Evolutionary conservation across 1,140 invertebrate genomes (phyloP), one percentile per base, ranked within the genome.

Genomic region (Ruditapes philippinarum): DNA sequence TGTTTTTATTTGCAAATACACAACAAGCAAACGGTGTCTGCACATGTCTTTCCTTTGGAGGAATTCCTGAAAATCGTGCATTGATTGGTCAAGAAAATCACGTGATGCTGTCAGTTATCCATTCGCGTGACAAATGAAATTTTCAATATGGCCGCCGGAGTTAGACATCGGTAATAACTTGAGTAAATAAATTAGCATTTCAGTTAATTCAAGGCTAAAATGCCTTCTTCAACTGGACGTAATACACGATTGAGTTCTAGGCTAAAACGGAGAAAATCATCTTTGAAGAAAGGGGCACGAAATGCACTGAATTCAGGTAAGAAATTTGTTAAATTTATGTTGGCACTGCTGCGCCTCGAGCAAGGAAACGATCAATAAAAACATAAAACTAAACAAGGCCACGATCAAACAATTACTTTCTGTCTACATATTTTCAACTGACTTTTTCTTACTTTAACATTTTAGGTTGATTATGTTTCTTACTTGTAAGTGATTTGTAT

Each of bases 71-170:
- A 45, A 78, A 17, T 68, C 28, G 19, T 65, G 42, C 70, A 84
- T 42, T 91, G 85, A 94, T 94, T 94, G 93, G 94, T 62, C 73
- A 86, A 57, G 5, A 19, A 49, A 22, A 62, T 73, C 94, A 94
- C 92, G 93, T 94, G 94, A 93, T 49, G 88, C 80, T 82, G 89
- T 74, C 83, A 88, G 89, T 91, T 92, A 89, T 90, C 92, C 92
- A 93, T 85, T 92, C 85, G 83, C 79, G 89, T 91, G 90, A 89
- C 89, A 94, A 92, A 81, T 76, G 83, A 92, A 91, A 91, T 90
- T 91, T 93, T 92, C 93, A 95, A 94, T 90, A 95, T 94, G 94
- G 94, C 94, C 91, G 90, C 94, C 45, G 38, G 74, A 76, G 22
- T 33, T 11, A 25, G 54, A 80, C 51, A 51, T 91, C 79, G 86